A percentile compares a stretch with the other conserved stretches of the same genome.
phyloP scores from a whole-genome alignment of 2,888 invertebrate species.

The Entomobrya multifasciata region DNA sequence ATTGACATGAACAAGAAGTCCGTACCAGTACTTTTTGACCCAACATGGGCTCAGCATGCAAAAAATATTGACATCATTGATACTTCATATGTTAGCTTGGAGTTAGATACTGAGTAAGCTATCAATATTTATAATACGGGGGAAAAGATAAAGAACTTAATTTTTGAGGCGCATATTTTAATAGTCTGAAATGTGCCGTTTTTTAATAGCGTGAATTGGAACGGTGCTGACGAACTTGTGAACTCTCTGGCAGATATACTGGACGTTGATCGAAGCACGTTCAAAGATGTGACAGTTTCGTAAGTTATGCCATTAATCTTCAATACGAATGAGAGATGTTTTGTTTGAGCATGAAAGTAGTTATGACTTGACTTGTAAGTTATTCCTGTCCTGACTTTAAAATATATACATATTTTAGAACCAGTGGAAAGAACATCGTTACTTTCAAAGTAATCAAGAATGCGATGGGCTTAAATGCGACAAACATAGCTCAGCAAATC shows the following conservation, averaged over 20 bases:
- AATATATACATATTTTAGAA: too few relatives aligned
- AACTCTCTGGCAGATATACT: conserved; percentile 87
- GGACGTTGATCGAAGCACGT: conserved; percentile 85
- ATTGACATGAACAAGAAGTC: conserved; percentile 71
- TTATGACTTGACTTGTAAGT: not conserved
- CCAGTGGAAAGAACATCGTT: conserved; percentile 87
- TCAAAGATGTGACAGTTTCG: conserved; percentile 86
- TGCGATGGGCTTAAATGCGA: conserved; percentile 85
- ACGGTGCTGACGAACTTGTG: conserved; percentile 88
- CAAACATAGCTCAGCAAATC: conserved; percentile 83
- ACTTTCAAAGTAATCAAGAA: conserved; percentile 88
- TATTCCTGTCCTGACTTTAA: not conserved
- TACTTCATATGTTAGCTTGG: conserved; percentile 89
- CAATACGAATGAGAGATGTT: not conserved
- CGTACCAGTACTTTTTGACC: conserved; percentile 66
- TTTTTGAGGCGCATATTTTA: not conserved
- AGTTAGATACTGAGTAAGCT: conserved; percentile 87
- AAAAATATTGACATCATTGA: conserved; percentile 83
- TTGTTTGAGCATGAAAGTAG: not conserved
- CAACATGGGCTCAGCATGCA: conserved; percentile 41
- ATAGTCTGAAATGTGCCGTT: not conserved
- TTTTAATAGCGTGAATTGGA: conserved; percentile 83
- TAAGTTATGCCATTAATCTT: conserved; percentile 81
- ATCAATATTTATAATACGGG: not conserved
- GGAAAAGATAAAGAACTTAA: not conserved